Conservation (phyloP, 2,888 invertebrate species). For the Glyphotaelius pellucidus region DNA sequence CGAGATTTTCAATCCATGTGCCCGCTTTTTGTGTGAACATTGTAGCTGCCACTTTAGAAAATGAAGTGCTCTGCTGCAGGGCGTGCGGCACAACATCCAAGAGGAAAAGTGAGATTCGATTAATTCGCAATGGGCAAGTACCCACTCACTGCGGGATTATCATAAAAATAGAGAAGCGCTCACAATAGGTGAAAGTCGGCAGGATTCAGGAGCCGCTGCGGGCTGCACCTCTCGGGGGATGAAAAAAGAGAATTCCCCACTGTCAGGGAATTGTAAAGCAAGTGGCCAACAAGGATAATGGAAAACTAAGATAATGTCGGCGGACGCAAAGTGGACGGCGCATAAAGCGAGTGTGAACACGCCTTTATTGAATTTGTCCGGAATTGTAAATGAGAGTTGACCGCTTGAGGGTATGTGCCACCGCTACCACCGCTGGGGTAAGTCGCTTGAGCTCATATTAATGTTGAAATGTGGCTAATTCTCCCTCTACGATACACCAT, state of each 20-base stretch:
- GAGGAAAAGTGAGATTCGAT: constrained; percentile 33
- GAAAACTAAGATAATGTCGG: constrained; percentile 63
- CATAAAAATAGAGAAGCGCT: constrained; percentile 61
- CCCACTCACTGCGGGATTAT: constrained; percentile 56
- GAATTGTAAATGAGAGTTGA: constrained; percentile 64
- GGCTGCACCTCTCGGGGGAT: background rate
- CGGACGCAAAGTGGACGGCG: constrained; percentile 61
- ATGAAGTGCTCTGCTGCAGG: background rate
- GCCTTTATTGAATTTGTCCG: constrained; percentile 65
- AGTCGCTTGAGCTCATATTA: constrained; percentile 23
- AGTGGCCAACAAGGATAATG: constrained; percentile 56
- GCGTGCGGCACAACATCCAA: constrained; percentile 33
- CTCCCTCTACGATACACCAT: background rate
- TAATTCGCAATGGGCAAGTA: constrained; percentile 27
- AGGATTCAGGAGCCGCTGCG: background rate
- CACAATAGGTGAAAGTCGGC: constrained; percentile 18
- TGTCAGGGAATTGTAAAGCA: constrained; percentile 28
- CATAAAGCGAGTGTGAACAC: constrained; percentile 63
- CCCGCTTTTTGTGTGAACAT: background rate
- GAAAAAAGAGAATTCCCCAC: background rate
- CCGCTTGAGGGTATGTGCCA: constrained; percentile 42
- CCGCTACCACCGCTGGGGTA: background rate
- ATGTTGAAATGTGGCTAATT: constrained; percentile 28
- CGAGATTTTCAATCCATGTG: background rate
- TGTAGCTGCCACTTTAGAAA: constrained; percentile 21